Evolutionary conservation across 2,888 invertebrate genomes (phyloP).

Genomic region (Pseudanteris insignis): DNA sequence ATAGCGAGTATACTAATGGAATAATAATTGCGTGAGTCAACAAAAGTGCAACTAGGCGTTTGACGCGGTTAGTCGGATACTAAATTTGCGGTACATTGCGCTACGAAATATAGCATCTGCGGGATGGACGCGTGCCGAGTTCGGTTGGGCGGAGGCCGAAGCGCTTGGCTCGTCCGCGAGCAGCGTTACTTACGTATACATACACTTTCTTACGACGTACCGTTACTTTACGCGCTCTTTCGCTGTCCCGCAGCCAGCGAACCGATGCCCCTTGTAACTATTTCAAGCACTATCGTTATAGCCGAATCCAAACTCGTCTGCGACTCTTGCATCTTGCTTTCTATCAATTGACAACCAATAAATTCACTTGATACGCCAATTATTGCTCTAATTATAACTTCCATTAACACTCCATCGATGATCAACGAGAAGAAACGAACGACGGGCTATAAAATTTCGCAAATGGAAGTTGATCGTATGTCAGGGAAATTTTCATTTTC

Average conservation of each 20-base stretch:
- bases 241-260: constrained; percentile 41
- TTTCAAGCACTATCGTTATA: constrained; percentile 33
- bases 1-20: no score
- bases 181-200: constrained; percentile 39
- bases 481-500: no score
- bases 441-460: no score
- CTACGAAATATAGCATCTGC: constrained; percentile 6
- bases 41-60: no score
- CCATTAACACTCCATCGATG: no score
- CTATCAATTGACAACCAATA: constrained; percentile 17
- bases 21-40: no score
- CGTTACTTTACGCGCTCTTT: constrained; percentile 45
- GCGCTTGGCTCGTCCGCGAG: constrained; percentile 35
- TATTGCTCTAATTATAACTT: constrained; percentile 30
- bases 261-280: constrained; percentile 42
- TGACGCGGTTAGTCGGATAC: not conserved
- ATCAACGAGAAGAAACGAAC: no score
- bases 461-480: no score
- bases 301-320: constrained; percentile 36
- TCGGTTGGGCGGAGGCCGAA: constrained; percentile 41
- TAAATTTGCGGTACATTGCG: constrained; percentile 6
- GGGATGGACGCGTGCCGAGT: constrained; percentile 37
- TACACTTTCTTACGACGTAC: constrained; percentile 44
- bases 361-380: constrained; percentile 14
- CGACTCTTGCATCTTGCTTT: constrained; percentile 20